phyloP scores from a whole-genome alignment of 2,888 invertebrate genomes.

The Phaonia tiefii region DNA sequence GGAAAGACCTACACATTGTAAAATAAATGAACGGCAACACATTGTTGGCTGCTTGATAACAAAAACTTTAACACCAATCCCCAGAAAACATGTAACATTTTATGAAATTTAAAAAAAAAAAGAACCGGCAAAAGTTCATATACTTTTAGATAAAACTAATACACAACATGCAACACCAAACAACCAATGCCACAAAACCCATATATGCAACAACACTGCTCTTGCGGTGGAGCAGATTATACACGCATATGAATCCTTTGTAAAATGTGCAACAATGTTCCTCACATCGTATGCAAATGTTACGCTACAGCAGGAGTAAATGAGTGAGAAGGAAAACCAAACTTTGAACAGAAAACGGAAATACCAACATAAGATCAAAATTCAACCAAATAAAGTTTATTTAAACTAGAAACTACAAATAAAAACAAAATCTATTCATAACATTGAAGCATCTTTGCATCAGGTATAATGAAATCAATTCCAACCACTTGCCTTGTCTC shows the following conservation, averaged over 20 bases:
- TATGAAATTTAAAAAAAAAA: slow-evolving; percentile 15
- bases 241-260: too few species aligned
- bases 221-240: slow-evolving; percentile 10
- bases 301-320: too few species aligned
- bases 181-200: slow-evolving; percentile 25
- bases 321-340: too few species aligned
- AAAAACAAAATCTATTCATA: too few species aligned
- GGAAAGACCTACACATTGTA: not conserved
- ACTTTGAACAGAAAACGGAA: slow-evolving; percentile 60
- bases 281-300: slow-evolving; percentile 16
- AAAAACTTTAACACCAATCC: slow-evolving; percentile 16
- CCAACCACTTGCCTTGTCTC: slow-evolving; percentile 7
- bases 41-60: slow-evolving; percentile 21
- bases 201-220: slow-evolving; percentile 30
- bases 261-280: slow-evolving; percentile 23
- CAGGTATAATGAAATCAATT: slow-evolving; percentile 22
- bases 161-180: not conserved
- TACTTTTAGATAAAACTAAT: slow-evolving; percentile 24
- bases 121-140: slow-evolving; percentile 29
- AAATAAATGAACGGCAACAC: slow-evolving; percentile 6
- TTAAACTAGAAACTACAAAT: slow-evolving; percentile 1
- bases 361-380: slow-evolving; percentile 17
- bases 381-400: slow-evolving; percentile 16
- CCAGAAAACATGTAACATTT: slow-evolving; percentile 19
- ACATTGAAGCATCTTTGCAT: too few species aligned